phyloP scores from a whole-genome alignment of 92 coral and sea anemone genomes.

The Nematostella vectensis region DNA sequence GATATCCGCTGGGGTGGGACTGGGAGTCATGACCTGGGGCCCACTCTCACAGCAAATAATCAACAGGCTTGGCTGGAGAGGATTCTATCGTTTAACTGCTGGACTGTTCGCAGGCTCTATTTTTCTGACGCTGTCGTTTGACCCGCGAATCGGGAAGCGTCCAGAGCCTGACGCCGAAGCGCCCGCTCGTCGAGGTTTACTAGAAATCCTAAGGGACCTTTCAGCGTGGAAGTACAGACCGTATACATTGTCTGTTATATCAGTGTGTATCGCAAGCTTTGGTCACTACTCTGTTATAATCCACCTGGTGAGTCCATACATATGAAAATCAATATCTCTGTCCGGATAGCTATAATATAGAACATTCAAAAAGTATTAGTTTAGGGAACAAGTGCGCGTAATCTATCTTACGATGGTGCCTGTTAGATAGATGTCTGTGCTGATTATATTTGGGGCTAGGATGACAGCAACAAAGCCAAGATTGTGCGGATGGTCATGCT shows the following conservation, averaged over 20 bases:
- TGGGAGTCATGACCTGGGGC: slow-evolving; percentile 36
- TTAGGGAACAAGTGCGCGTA: too few relatives aligned
- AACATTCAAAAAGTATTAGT: too few relatives aligned
- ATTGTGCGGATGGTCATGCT: too few relatives aligned
- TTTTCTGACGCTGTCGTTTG: slow-evolving; percentile 22
- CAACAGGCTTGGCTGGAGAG: slow-evolving; percentile 28
- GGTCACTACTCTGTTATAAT: slow-evolving; percentile 1
- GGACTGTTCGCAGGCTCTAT: slow-evolving; percentile 8
- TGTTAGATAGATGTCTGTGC: too few relatives aligned
- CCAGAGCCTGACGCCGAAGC: slow-evolving; percentile 1
- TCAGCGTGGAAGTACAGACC: neutral
- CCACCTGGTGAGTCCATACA: slow-evolving; percentile 7
- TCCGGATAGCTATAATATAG: too few relatives aligned
- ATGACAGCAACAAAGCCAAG: too few relatives aligned
- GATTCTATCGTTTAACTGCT: slow-evolving; percentile 19
- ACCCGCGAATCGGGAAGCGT: slow-evolving; percentile 17
- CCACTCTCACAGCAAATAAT: slow-evolving; percentile 23
- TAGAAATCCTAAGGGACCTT: neutral
- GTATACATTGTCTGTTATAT: neutral
- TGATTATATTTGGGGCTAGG: too few relatives aligned
- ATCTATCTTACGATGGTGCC: too few relatives aligned
- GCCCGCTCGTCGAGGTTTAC: neutral
- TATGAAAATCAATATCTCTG: too few relatives aligned
- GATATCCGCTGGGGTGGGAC: slow-evolving; percentile 24
- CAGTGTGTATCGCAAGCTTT: neutral